Conservation (phyloP, 2,113 vertebrate species). For the Syrmaticus mikado region DNA sequence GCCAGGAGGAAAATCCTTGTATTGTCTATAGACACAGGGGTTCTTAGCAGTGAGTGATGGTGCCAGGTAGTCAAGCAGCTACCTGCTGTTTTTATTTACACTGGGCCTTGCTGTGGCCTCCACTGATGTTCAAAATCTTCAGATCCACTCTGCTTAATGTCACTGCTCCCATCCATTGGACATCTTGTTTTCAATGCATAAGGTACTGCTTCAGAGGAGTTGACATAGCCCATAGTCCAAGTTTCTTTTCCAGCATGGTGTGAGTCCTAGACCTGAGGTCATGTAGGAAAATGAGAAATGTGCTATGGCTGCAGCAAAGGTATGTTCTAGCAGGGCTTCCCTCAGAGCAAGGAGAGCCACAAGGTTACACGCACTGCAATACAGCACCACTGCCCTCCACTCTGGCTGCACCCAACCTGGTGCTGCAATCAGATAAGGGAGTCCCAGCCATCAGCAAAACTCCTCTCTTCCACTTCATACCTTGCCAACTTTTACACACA, state of each 20-base stretch:
- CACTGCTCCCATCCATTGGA: not conserved
- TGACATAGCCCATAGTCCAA: not conserved
- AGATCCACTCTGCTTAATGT: not conserved
- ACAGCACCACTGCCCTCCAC: not conserved
- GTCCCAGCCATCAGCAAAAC: not conserved
- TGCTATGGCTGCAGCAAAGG: not conserved
- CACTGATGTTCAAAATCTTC: not conserved
- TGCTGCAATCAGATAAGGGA: not conserved
- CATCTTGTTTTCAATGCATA: not conserved
- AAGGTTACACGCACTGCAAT: not conserved
- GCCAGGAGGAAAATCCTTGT: constrained; percentile 35
- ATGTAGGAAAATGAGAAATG: not conserved
- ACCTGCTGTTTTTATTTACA: not conserved
- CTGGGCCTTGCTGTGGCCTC: not conserved
- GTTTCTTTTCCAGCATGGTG: not conserved
- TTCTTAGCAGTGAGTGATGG: not conserved
- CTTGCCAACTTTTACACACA: not conserved
- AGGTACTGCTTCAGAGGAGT: not conserved
- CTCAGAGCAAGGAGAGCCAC: not conserved
- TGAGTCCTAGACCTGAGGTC: not conserved
- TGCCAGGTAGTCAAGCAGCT: constrained; percentile 29
- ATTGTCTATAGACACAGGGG: not conserved
- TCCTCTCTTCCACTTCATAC: not conserved
- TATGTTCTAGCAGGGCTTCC: not conserved
- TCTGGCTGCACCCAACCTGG: not conserved